These are phyloP conservation scores for Patella caerulea DNA, from an alignment of 2,888 invertebrate genomes.

Conservation along the genomic window DNA sequence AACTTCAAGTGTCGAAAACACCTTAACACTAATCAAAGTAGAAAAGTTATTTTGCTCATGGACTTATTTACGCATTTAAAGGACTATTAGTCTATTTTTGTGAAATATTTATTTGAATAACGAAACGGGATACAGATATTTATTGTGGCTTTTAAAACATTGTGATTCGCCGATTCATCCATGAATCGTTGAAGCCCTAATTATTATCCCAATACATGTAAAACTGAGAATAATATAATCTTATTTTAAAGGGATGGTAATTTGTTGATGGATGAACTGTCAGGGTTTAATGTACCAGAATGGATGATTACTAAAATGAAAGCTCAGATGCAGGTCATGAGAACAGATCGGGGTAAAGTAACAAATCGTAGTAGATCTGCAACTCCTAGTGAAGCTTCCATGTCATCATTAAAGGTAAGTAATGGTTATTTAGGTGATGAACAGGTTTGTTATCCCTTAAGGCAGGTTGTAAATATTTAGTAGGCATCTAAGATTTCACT, in stretches of 20 bases:
- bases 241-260: constrained; percentile 50
- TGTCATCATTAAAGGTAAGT: constrained; percentile 7
- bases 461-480: too few relatives aligned
- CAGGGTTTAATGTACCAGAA: constrained; percentile 83
- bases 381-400: constrained; percentile 44
- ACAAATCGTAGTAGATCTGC: constrained; percentile 50
- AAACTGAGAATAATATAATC: background rate
- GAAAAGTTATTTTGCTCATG: too few relatives aligned
- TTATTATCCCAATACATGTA: too few relatives aligned
- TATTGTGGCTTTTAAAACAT: too few relatives aligned
- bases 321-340: constrained; percentile 75
- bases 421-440: too few relatives aligned
- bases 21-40: too few relatives aligned
- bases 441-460: too few relatives aligned
- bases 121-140: background rate
- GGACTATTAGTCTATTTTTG: too few relatives aligned
- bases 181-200: background rate
- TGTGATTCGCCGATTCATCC: background rate
- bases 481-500: too few relatives aligned
- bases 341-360: constrained; percentile 63
- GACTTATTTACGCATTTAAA: too few relatives aligned
- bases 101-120: background rate
- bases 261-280: constrained; percentile 76
- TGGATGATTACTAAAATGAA: constrained; percentile 84
- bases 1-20: too few relatives aligned